Evolutionary conservation across 2,113 vertebrate species (phyloP).

Genomic region (Mirza zaza): DNA sequence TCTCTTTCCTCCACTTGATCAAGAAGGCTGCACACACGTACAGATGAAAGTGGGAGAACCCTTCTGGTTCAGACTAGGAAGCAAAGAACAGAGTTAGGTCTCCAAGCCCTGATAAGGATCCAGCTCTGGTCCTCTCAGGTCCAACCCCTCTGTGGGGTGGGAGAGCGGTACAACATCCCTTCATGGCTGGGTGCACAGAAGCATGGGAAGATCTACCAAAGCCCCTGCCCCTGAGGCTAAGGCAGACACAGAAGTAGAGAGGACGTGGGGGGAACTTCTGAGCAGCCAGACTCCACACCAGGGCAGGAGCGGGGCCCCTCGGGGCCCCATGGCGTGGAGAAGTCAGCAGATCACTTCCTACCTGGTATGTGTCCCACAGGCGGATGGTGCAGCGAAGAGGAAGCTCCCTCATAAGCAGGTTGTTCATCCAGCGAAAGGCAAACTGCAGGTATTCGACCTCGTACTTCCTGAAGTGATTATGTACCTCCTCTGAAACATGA

Average conservation of each 20-base stretch:
- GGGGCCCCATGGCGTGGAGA: accelerated
- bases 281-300: background rate
- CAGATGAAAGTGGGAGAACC: constrained; percentile 96
- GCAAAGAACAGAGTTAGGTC: constrained; percentile 21
- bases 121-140: background rate
- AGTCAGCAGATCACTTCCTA: constrained; percentile 34
- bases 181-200: background rate
- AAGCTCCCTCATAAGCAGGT: constrained; percentile 93
- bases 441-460: constrained; percentile 96
- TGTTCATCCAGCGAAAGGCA: constrained; percentile 95
- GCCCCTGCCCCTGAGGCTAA: background rate
- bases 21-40: constrained; percentile 96
- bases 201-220: background rate
- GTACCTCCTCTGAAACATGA: constrained; percentile 91
- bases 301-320: background rate
- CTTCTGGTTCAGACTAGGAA: constrained; percentile 93
- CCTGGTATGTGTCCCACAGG: constrained; percentile 96
- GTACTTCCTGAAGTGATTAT: constrained; percentile 92
- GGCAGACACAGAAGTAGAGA: background rate
- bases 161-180: no score
- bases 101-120: background rate
- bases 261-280: background rate
- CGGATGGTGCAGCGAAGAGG: constrained; percentile 94
- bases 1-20: constrained; percentile 96
- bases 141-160: background rate